Evolutionary conservation across 2,888 invertebrate species (phyloP).

Genomic region (Emesis russula): DNA sequence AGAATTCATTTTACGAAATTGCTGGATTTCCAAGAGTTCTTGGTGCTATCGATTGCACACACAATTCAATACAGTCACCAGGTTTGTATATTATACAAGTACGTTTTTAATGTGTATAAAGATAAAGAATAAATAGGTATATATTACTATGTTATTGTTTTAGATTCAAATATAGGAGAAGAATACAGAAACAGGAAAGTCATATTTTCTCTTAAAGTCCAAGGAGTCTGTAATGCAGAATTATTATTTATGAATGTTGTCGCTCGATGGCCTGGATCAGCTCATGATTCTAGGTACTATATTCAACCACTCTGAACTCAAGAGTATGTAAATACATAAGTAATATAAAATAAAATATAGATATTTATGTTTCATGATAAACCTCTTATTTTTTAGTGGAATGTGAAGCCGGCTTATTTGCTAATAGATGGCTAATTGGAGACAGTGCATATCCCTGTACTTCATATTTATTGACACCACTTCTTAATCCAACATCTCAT

Average conservation of each 20-base stretch:
- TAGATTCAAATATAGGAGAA: constrained; percentile 20
- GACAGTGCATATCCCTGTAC: constrained; percentile 61
- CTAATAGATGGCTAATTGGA: constrained; percentile 56
- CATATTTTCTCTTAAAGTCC: constrained; percentile 62
- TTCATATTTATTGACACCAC: constrained; percentile 68
- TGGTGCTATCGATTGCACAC: constrained; percentile 84
- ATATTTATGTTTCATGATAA: neutral
- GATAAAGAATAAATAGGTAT: no score
- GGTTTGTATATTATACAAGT: constrained; percentile 59
- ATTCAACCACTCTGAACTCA: constrained; percentile 26
- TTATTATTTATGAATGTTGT: constrained; percentile 58
- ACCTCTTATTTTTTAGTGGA: neutral
- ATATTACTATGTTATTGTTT: neutral
- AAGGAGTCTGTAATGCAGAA: constrained; percentile 52
- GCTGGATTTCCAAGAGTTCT: constrained; percentile 81
- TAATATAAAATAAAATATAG: neutral
- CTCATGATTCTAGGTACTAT: constrained; percentile 36
- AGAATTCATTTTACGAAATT: constrained; percentile 74
- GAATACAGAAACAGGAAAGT: constrained; percentile 56
- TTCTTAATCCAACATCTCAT: constrained; percentile 39
- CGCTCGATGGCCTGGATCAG: constrained; percentile 58
- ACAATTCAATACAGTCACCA: constrained; percentile 83
- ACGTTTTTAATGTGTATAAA: no score
- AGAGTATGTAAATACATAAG: constrained; percentile 6
- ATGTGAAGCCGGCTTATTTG: constrained; percentile 42